Evolutionary conservation across 1,140 invertebrate species (phyloP).

Genomic region (Chymomyza costata): DNA sequence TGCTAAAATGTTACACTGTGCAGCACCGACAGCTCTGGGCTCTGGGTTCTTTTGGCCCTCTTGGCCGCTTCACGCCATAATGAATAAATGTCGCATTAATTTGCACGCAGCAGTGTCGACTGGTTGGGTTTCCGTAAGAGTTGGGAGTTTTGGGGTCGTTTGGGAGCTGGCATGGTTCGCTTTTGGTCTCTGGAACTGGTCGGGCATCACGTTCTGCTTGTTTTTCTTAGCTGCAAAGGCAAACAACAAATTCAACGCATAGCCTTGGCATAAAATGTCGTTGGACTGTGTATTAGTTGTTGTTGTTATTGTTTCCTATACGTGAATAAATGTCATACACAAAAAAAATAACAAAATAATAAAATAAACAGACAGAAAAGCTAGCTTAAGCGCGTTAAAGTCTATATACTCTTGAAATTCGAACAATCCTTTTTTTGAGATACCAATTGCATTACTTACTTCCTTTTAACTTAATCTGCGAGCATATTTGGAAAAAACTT

Average conservation of each 20-base stretch:
- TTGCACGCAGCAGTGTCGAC: slow-evolving; percentile 58
- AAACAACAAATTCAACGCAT: slow-evolving; percentile 51
- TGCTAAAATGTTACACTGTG: too few species aligned
- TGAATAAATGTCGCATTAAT: slow-evolving; percentile 68
- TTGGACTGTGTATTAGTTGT: not conserved
- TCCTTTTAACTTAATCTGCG: too few species aligned
- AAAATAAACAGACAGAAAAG: too few species aligned
- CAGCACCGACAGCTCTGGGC: slow-evolving; percentile 5
- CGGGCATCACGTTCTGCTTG: slow-evolving; percentile 45
- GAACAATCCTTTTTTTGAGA: too few species aligned
- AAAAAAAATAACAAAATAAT: too few species aligned
- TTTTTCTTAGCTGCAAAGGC: slow-evolving; percentile 40
- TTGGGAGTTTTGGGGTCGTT: not conserved
- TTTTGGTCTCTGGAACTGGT: slow-evolving; percentile 6
- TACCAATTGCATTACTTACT: too few species aligned
- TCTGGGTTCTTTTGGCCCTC: too few species aligned
- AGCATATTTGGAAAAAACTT: too few species aligned
- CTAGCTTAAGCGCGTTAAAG: too few species aligned
- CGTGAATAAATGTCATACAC: slow-evolving; percentile 25
- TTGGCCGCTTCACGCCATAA: slow-evolving; percentile 46
- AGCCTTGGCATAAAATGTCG: slow-evolving; percentile 26
- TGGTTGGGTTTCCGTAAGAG: slow-evolving; percentile 5
- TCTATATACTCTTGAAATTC: too few species aligned
- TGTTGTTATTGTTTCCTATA: slow-evolving; percentile 10
- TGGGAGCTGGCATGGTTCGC: not conserved